Conservation (phyloP, 2,888 invertebrate species). For the Aphodius sticticus region DNA sequence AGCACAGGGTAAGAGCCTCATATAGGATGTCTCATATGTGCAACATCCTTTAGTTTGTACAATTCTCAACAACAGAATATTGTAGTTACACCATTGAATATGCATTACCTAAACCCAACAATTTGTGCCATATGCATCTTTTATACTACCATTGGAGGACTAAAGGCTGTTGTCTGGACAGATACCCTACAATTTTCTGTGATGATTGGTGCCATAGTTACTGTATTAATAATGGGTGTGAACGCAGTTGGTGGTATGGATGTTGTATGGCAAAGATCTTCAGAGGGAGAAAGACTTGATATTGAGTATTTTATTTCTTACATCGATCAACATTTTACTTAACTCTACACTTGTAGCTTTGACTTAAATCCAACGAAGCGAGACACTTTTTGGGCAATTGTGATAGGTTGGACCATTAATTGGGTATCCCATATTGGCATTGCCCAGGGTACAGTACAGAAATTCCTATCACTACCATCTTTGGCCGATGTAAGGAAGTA, state of each 20-base stretch:
- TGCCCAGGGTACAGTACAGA: constrained; percentile 68
- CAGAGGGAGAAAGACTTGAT: constrained; percentile 66
- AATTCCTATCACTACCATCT: constrained; percentile 67
- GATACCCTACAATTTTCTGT: constrained; percentile 66
- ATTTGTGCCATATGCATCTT: constrained; percentile 76
- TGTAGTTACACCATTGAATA: constrained; percentile 68
- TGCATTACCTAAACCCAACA: constrained; percentile 68
- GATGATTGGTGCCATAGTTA: constrained; percentile 61
- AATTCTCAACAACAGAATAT: constrained; percentile 34
- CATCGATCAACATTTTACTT: background rate
- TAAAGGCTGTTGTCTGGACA: constrained; percentile 70
- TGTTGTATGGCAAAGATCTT: constrained; percentile 66
- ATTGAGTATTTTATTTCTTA: constrained; percentile 48
- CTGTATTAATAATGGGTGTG: constrained; percentile 65
- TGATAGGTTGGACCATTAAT: constrained; percentile 62
- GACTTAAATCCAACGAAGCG: constrained; percentile 67
- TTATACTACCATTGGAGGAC: constrained; percentile 73
- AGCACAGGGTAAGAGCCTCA: constrained; percentile 64
- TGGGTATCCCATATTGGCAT: constrained; percentile 65
- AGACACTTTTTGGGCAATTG: constrained; percentile 69
- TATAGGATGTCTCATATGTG: background rate
- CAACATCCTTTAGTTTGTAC: background rate
- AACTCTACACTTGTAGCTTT: constrained; percentile 60
- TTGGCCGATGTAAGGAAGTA: constrained; percentile 64
- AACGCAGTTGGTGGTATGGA: constrained; percentile 64